phyloP scores from a whole-genome alignment of 2,797 vertebrate species.

The Vespertilio murinus region DNA sequence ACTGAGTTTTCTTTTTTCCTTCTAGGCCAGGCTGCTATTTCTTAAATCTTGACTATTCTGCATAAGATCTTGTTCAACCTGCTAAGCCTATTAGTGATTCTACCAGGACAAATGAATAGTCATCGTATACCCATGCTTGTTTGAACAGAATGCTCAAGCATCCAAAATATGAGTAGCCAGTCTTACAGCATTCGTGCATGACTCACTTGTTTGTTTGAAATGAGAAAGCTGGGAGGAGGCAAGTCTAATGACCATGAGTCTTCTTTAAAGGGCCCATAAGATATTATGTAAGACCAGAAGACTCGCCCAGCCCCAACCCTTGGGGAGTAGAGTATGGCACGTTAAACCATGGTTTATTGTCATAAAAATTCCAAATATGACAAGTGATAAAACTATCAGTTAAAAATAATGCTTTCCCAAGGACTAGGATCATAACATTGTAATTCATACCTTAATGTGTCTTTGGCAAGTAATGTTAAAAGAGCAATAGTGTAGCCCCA shows the following conservation, averaged over 20 bases:
- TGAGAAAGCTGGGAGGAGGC: slow-evolving; percentile 53
- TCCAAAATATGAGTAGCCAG: slow-evolving; percentile 59
- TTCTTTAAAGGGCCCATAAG: slow-evolving; percentile 29
- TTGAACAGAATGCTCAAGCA: slow-evolving; percentile 66
- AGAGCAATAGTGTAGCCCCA: not conserved
- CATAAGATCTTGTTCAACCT: slow-evolving; percentile 64
- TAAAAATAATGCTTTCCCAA: slow-evolving; percentile 44
- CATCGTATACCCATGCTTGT: slow-evolving; percentile 64
- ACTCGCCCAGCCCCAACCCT: not conserved
- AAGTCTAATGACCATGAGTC: slow-evolving; percentile 19
- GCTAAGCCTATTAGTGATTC: slow-evolving; percentile 54
- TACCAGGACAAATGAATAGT: slow-evolving; percentile 39
- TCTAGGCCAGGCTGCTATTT: slow-evolving; percentile 22
- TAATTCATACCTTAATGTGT: not conserved
- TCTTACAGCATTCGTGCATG: slow-evolving; percentile 55
- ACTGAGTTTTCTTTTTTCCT: not conserved
- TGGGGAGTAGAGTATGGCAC: not conserved
- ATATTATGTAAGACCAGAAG: not conserved
- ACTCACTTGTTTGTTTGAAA: slow-evolving; percentile 76
- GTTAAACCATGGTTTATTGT: not conserved
- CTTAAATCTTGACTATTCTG: slow-evolving; percentile 43
- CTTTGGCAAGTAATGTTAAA: slow-evolving; percentile 35
- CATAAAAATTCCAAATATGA: slow-evolving; percentile 14
- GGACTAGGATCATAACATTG: not conserved
- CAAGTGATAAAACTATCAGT: not conserved